Conservation (phyloP, 2,797 vertebrate species). For the Pitangus sulphuratus region DNA sequence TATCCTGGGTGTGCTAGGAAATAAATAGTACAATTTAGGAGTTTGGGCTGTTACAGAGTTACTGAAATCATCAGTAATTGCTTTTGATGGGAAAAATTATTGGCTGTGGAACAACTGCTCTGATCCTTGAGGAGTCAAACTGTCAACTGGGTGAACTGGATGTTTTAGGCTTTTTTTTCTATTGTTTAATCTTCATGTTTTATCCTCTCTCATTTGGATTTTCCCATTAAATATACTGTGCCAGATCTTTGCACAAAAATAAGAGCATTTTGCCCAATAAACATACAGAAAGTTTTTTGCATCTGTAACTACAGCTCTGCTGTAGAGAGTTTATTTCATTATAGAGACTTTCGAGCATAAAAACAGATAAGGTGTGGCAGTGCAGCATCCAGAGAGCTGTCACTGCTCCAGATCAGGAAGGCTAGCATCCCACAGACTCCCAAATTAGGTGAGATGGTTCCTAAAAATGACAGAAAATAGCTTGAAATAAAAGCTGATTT, state of each 20-base stretch:
- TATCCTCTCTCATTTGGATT: background rate
- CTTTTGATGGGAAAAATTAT: background rate
- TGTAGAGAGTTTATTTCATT: background rate
- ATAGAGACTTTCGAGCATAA: background rate
- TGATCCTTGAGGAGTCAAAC: background rate
- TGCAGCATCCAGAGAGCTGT: background rate
- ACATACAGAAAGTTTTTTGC: background rate
- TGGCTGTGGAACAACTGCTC: background rate
- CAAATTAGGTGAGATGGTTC: accelerated
- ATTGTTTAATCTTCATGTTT: background rate
- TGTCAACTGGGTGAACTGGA: background rate
- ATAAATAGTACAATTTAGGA: background rate
- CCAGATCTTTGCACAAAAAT: background rate
- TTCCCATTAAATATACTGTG: background rate
- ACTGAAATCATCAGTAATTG: background rate
- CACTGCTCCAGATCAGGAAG: background rate
- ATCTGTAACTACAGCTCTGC: background rate
- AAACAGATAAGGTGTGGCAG: background rate
- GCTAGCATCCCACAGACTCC: background rate
- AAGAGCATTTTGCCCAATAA: background rate
- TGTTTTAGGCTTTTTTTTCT: background rate
- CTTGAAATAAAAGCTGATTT: background rate
- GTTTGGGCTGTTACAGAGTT: background rate
- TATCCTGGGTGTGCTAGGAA: background rate
- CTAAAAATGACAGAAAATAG: background rate